Evolutionary conservation across 35 echinoderm and acorn worm species (phyloP).

Genomic region (Stichopus chloronotus): DNA sequence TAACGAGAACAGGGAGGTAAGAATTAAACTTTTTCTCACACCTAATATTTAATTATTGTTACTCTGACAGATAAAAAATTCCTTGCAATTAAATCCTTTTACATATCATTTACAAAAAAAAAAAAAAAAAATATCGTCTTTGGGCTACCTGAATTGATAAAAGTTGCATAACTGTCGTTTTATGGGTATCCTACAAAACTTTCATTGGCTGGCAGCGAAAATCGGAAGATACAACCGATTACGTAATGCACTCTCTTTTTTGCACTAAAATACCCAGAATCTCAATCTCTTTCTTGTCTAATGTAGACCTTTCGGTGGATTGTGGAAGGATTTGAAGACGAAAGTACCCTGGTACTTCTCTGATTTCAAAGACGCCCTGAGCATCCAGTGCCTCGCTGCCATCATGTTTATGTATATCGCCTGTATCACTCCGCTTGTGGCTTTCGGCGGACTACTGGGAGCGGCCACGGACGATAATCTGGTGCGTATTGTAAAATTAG

Average conservation of each 20-base stretch:
- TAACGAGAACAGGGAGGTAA: conserved; percentile 77
- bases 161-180: no score
- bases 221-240: no score
- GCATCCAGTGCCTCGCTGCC: conserved; percentile 82
- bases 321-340: conserved; percentile 79
- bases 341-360: conserved; percentile 74
- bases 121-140: background rate
- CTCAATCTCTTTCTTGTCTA: background rate
- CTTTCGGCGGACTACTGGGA: conserved; percentile 88
- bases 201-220: no score
- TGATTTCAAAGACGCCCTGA: conserved; percentile 83
- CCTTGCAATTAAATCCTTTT: no score
- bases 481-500: conserved; percentile 60
- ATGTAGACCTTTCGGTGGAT: conserved; percentile 77
- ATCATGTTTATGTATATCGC: conserved; percentile 98
- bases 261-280: no score
- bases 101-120: no score
- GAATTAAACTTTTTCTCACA: background rate
- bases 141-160: no score
- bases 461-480: conserved; percentile 88
- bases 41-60: background rate
- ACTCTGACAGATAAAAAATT: no score
- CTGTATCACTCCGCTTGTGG: conserved; percentile 91
- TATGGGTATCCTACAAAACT: no score
- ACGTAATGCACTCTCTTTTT: no score